Evolutionary conservation across 2,888 invertebrate genomes (phyloP), one percentile per base, ranked within the genome.

Genomic region (Osmoderma eremita): DNA sequence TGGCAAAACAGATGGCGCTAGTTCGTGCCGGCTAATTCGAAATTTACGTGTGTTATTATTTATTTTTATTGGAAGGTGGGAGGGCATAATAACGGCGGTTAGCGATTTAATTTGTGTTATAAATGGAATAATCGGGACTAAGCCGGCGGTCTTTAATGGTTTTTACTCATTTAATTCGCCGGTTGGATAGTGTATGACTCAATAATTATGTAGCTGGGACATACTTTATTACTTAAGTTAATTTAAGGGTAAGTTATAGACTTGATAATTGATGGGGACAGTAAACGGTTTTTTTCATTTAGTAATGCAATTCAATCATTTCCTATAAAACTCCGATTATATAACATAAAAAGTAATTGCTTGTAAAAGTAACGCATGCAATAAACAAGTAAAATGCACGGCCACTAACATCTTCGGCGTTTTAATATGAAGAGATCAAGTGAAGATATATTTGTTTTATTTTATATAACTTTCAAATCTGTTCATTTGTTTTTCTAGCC

Each of bases 1-100:
- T 61, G 17, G 45, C 58, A 45, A 61, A 61, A 45, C 58, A 61
- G 45, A 61, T 61, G 58, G 45, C 58, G 58, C 58, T 61, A 45
- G 58, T 61, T 61, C 58, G 58, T 61, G 45, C 45, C 58, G 58
- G 58, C 30, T 61, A 61, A 61, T 61, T 61, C 45, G 58, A 61
- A 61, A 61, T 61, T 61, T 61, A 61, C 58, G 58, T 61, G 56
- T 22, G 58, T 61, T 61, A 61, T 61, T 61, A 61, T 61, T 61
- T 61, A 61, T 61, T 61, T 61, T 61, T 61, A 61, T 61, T 61
- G 58, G 58, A 61, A 61, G 45, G 58, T 45, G 58, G 58, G 48
- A 17, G 58, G 58, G 45, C 17, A 18, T 61, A 61, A 61, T 61
- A 45, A 61, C 45, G 58, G 58, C 58, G 30, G 58, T 61, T 61